phyloP scores from a whole-genome alignment of 2,113 vertebrate species.

The Pitta sordida region DNA sequence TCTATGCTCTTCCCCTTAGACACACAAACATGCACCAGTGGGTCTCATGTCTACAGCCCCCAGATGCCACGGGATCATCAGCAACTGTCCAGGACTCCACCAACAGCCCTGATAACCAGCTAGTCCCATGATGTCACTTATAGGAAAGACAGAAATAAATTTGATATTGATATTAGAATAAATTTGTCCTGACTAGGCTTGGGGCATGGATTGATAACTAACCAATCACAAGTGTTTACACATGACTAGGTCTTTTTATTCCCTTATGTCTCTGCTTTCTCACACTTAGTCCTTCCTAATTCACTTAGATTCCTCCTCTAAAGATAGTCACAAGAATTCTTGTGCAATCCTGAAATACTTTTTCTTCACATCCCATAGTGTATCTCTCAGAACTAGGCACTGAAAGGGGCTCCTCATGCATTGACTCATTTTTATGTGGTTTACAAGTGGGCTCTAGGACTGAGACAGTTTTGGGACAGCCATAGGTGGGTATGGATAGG shows the following conservation, averaged over 20 bases:
- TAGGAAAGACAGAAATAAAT: neutral
- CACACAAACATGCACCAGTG: accelerated
- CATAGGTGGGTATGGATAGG: accelerated
- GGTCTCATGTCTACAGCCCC: neutral
- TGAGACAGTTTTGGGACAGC: neutral
- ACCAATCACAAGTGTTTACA: neutral
- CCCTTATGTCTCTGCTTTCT: neutral
- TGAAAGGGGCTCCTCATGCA: neutral
- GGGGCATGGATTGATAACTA: neutral
- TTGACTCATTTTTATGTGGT: neutral
- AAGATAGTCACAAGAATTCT: neutral
- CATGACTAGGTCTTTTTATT: neutral
- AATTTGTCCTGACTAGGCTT: neutral
- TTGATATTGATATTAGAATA: no score
- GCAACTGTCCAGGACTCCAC: neutral
- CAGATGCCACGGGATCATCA: neutral
- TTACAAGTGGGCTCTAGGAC: neutral
- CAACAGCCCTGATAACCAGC: neutral
- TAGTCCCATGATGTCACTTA: neutral
- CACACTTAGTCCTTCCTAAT: neutral
- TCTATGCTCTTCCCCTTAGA: neutral
- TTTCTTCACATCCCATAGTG: neutral
- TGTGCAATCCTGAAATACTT: neutral
- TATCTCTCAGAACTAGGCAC: neutral
- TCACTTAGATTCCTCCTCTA: neutral